These are phyloP conservation scores for Bombus impatiens DNA, from an alignment of 1,140 invertebrate genomes.

Conservation along the genomic window DNA sequence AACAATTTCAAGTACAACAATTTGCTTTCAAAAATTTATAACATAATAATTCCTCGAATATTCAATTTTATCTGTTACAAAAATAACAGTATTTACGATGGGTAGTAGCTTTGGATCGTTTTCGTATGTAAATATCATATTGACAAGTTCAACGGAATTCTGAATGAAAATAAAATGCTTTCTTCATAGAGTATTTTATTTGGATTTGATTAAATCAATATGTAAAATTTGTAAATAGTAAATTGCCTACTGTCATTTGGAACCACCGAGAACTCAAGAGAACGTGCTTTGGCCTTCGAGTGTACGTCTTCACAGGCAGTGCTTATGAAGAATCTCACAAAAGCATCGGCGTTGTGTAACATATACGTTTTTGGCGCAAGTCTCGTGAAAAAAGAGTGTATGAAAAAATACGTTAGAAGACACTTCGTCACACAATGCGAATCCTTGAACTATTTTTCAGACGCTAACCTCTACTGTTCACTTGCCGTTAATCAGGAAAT, in stretches of 20 bases:
- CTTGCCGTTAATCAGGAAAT: neutral
- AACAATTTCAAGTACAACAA: neutral
- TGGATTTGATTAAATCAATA: neutral
- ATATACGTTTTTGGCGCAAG: conserved; percentile 21
- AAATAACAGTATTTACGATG: neutral
- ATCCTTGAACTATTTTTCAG: conserved; percentile 17
- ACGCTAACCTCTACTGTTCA: conserved; percentile 36
- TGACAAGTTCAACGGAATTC: neutral
- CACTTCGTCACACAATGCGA: neutral
- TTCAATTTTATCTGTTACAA: too few species aligned
- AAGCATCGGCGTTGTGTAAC: conserved; percentile 12
- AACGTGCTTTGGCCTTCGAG: neutral
- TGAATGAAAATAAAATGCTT: neutral
- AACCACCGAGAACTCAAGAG: neutral
- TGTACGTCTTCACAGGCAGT: neutral
- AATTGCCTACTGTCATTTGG: conserved; percentile 62
- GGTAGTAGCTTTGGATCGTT: too few species aligned
- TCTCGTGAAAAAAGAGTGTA: neutral
- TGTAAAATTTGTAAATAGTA: neutral
- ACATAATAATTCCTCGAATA: neutral
- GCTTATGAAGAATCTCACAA: conserved; percentile 18
- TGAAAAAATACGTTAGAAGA: neutral
- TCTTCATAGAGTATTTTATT: neutral
- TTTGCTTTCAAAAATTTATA: neutral
- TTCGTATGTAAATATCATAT: neutral